phyloP scores from a whole-genome alignment of 2,113 vertebrate genomes.

The Eurystomus gularis region DNA sequence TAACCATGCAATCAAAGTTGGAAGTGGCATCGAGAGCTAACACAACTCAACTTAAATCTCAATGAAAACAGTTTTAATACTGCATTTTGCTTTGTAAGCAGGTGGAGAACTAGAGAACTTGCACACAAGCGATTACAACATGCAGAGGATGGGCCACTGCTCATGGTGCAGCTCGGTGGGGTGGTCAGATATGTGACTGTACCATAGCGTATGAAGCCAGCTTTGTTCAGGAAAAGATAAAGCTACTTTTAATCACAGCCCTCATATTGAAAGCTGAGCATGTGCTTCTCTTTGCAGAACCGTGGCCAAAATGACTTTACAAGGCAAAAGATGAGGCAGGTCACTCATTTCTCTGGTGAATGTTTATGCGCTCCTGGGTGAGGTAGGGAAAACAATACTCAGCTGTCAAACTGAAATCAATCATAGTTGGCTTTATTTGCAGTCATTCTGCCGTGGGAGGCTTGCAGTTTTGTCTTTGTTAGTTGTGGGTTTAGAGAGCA shows the following conservation, averaged over 20 bases:
- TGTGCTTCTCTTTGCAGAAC: neutral
- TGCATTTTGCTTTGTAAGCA: neutral
- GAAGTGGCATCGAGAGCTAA: neutral
- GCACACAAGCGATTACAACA: fast-evolving
- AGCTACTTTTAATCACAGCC: neutral
- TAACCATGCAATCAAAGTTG: neutral
- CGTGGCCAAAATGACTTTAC: neutral
- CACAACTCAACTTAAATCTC: neutral
- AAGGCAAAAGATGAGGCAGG: neutral
- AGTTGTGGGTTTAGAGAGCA: conserved; percentile 13
- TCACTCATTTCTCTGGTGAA: conserved; percentile 7
- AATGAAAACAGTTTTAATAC: neutral
- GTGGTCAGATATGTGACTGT: neutral
- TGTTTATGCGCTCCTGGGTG: neutral
- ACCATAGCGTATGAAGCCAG: fast-evolving
- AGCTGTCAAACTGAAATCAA: neutral
- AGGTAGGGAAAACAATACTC: neutral
- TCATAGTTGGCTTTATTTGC: neutral
- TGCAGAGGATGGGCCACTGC: neutral
- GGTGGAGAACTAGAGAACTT: neutral
- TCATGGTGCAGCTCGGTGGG: neutral
- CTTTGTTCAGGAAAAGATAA: neutral
- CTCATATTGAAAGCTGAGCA: neutral
- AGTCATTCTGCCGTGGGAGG: neutral
- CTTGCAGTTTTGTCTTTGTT: neutral